Evolutionary conservation across 2,113 vertebrate species (phyloP).

Genomic region (Pithys albifrons): DNA sequence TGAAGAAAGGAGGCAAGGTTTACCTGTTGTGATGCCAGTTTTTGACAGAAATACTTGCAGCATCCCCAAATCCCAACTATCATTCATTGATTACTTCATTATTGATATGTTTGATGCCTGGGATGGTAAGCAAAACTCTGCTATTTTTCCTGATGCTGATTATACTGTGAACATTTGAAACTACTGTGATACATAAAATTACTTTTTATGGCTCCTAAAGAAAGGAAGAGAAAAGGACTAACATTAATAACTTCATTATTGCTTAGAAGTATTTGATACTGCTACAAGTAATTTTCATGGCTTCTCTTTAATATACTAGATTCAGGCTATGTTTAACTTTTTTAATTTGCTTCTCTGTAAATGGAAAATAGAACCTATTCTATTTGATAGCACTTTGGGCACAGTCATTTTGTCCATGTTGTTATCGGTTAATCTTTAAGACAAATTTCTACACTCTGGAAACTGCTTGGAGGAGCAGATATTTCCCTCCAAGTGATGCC

Average conservation of each 20-base stretch:
- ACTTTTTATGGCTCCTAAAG: background rate
- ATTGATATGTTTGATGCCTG: constrained; percentile 98
- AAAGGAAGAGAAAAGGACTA: background rate
- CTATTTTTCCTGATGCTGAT: background rate
- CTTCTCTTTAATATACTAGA: background rate
- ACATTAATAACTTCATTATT: constrained; percentile 18
- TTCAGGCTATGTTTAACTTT: background rate
- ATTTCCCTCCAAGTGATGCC: constrained; percentile 1
- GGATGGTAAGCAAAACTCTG: constrained; percentile 86
- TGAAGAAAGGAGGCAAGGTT: constrained; percentile 90
- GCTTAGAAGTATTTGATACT: background rate
- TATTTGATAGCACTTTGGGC: background rate
- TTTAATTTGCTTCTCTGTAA: background rate
- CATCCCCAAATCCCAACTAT: constrained; percentile 97
- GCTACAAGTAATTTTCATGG: background rate
- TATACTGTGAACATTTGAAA: background rate
- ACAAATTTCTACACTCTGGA: constrained; percentile 2
- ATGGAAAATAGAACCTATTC: background rate
- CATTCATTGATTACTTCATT: constrained; percentile 98
- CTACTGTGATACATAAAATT: background rate
- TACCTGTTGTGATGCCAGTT: constrained; percentile 97
- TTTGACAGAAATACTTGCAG: constrained; percentile 98
- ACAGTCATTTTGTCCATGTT: background rate
- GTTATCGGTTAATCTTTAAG: background rate
- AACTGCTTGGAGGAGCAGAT: constrained; percentile 9